A percentile compares a stretch with the other conserved stretches of the same genome.
These are phyloP conservation scores for Acromyrmex echinatior DNA, from an alignment of 1,140 invertebrate species.

Conservation along the genomic window DNA sequence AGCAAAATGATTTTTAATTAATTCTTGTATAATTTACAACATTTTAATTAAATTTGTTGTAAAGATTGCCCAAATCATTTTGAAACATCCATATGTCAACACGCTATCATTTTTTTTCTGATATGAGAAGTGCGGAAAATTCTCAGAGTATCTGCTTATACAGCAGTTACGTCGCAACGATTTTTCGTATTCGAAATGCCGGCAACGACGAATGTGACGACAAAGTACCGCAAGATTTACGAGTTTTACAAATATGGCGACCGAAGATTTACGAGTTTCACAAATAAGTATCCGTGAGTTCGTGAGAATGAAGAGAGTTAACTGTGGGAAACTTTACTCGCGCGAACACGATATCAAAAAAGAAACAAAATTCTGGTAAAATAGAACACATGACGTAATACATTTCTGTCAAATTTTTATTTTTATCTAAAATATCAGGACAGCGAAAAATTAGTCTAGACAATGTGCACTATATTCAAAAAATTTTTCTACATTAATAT, in stretches of 20 bases:
- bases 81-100: not conserved
- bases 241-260: conserved; percentile 54
- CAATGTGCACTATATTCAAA: not conserved
- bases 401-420: conserved; percentile 39
- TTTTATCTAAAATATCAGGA: not conserved
- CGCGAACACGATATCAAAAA: conserved; percentile 2
- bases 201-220: conserved; percentile 39
- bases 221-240: conserved; percentile 55
- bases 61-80: not conserved
- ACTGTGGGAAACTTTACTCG: conserved; percentile 52
- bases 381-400: not conserved
- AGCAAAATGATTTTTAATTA: not conserved
- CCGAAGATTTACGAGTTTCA: conserved; percentile 62
- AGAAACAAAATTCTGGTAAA: not conserved
- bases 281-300: conserved; percentile 59
- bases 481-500: not conserved
- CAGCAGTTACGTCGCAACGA: conserved; percentile 16
- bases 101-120: not conserved
- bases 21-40: too few relatives aligned
- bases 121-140: not conserved
- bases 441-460: not conserved
- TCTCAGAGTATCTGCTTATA: conserved; percentile 41
- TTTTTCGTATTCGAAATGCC: conserved; percentile 58
- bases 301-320: conserved; percentile 61
- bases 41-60: not conserved